phyloP scores from a whole-genome alignment of 2,888 invertebrate species.

The Ormyrus pomaceus region DNA sequence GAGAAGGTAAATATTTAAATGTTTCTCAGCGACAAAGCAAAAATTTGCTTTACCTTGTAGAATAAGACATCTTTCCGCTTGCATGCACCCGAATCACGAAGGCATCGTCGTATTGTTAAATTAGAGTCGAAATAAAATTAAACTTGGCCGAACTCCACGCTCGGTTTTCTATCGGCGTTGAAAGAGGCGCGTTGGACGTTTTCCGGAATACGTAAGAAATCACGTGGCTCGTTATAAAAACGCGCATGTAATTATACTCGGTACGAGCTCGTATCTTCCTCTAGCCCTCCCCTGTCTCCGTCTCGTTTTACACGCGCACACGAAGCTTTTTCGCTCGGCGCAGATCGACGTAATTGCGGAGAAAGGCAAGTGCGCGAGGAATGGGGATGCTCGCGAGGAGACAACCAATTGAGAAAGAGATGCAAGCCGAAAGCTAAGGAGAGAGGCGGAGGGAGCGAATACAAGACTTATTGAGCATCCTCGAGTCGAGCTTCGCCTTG shows the following conservation, averaged over 20 bases:
- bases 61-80: too few relatives aligned
- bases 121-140: slow-evolving; percentile 16
- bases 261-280: slow-evolving; percentile 8
- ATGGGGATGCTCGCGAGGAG: slow-evolving; percentile 14
- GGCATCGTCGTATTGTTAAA: slow-evolving; percentile 13
- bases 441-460: slow-evolving; percentile 14
- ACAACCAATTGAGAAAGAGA: slow-evolving; percentile 23
- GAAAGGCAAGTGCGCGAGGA: slow-evolving; percentile 38
- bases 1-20: background rate
- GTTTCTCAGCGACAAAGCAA: background rate
- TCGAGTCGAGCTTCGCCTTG: slow-evolving; percentile 1
- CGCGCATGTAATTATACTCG: slow-evolving; percentile 43
- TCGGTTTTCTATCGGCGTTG: background rate
- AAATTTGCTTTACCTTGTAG: too few relatives aligned
- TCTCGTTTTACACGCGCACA: slow-evolving; percentile 12
- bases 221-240: slow-evolving; percentile 40
- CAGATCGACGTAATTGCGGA: slow-evolving; percentile 44
- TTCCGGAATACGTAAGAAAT: slow-evolving; percentile 29
- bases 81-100: background rate
- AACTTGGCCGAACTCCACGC: background rate
- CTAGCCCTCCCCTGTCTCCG: background rate
- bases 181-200: background rate
- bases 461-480: slow-evolving; percentile 8
- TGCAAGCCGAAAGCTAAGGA: background rate
- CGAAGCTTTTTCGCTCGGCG: slow-evolving; percentile 27